phyloP scores from a whole-genome alignment of 2,888 invertebrate species.

The Apodemia duryi region DNA sequence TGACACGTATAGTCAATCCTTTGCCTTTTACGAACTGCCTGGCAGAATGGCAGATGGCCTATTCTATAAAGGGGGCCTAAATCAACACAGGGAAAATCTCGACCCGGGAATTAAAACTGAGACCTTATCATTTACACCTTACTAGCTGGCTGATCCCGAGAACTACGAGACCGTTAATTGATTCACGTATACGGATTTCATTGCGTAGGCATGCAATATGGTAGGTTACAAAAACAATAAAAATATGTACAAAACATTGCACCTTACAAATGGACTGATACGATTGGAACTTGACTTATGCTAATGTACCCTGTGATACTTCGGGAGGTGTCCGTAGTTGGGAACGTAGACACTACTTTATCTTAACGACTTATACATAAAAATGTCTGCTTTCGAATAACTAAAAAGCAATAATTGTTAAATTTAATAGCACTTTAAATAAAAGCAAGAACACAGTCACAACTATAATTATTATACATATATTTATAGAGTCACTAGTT shows the following conservation, averaged over 20 bases:
- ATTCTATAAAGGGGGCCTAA: too few relatives aligned
- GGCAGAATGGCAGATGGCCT: too few relatives aligned
- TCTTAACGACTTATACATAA: slow-evolving; percentile 70
- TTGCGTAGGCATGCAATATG: not conserved
- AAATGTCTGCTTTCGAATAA: slow-evolving; percentile 63
- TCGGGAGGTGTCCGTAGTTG: slow-evolving; percentile 7
- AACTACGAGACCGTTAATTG: too few relatives aligned
- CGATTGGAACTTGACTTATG: slow-evolving; percentile 39
- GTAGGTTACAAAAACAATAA: not conserved
- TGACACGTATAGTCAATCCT: too few relatives aligned
- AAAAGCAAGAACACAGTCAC: slow-evolving; percentile 55
- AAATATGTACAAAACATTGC: not conserved
- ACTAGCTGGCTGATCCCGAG: too few relatives aligned
- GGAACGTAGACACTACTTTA: slow-evolving; percentile 36
- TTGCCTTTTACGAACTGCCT: too few relatives aligned
- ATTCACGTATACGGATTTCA: too few relatives aligned
- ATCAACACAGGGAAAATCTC: too few relatives aligned
- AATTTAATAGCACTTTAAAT: slow-evolving; percentile 71
- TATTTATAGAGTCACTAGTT: not conserved
- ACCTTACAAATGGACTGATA: slow-evolving; percentile 36
- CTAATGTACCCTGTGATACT: slow-evolving; percentile 34
- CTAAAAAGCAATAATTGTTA: slow-evolving; percentile 74
- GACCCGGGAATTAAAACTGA: too few relatives aligned
- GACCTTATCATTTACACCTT: too few relatives aligned
- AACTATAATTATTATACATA: not conserved